These are phyloP conservation scores for Indicator indicator DNA, from an alignment of 2,113 vertebrate genomes.

Conservation along the genomic window DNA sequence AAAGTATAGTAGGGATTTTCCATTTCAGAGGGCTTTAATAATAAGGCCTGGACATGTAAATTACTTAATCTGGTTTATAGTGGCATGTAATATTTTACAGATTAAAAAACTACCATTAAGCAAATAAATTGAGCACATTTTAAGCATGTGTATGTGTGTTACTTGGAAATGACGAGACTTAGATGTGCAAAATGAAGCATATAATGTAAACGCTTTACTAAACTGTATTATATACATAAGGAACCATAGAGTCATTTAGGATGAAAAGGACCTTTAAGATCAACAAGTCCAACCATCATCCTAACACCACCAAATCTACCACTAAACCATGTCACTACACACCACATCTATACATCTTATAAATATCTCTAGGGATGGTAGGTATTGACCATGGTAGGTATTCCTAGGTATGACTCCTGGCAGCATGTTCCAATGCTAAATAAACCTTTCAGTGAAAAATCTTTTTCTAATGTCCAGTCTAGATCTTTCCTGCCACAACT, in stretches of 20 bases:
- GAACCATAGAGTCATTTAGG: background rate
- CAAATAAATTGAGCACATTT: background rate
- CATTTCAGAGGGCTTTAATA: background rate
- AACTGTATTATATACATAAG: background rate
- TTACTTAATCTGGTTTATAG: background rate
- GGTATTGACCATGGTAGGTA: too few species aligned
- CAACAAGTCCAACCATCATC: background rate
- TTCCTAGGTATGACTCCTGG: background rate
- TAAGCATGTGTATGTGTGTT: background rate
- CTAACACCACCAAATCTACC: background rate
- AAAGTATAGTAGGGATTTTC: background rate
- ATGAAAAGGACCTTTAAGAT: background rate
- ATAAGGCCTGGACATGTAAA: background rate
- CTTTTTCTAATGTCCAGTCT: too few species aligned
- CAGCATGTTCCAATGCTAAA: background rate
- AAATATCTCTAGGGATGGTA: background rate
- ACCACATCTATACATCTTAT: rapidly evolving
- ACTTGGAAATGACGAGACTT: background rate
- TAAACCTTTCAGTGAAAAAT: too few species aligned
- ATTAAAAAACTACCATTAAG: background rate
- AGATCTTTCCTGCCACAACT: too few species aligned
- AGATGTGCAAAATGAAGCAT: background rate
- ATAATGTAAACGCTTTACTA: background rate
- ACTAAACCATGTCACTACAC: background rate
- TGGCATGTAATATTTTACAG: background rate